These are phyloP conservation scores for Cherax quadricarinatus DNA, from an alignment of 1,140 invertebrate species.

Conservation along the genomic window DNA sequence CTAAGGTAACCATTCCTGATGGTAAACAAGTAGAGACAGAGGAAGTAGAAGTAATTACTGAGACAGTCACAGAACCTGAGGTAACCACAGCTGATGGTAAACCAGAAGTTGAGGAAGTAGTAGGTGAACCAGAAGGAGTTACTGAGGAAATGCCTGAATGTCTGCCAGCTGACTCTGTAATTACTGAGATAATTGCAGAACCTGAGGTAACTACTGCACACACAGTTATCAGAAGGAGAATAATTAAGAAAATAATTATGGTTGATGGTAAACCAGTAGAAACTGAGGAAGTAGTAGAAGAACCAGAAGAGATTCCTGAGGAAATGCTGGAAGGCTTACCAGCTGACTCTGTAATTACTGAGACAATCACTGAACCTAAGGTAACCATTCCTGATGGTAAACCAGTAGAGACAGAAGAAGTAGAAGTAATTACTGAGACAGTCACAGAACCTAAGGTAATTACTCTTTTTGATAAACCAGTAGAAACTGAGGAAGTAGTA, in stretches of 20 bases:
- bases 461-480: too few species aligned
- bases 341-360: neutral
- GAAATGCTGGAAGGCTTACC: neutral
- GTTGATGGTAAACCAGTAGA: too few species aligned
- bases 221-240: neutral
- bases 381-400: too few species aligned
- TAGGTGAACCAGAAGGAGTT: neutral
- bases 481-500: too few species aligned
- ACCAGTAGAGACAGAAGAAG: too few species aligned
- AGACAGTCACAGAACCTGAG: neutral
- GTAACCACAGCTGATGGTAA: too few species aligned
- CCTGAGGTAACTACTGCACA: neutral
- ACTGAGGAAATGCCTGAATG: neutral
- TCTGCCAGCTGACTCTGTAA: constrained; percentile 4
- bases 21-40: constrained; percentile 15
- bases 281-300: too few species aligned
- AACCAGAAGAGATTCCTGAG: neutral
- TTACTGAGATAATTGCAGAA: constrained; percentile 23
- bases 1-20: too few species aligned
- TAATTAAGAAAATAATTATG: too few species aligned
- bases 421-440: too few species aligned
- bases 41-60: constrained; percentile 1
- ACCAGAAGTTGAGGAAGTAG: constrained; percentile 16
- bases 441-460: too few species aligned
- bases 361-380: constrained; percentile 6